A percentile compares a stretch with the other conserved stretches of the same genome.
phyloP scores from a whole-genome alignment of 2,888 invertebrate species.

The Drosophila histrio region DNA sequence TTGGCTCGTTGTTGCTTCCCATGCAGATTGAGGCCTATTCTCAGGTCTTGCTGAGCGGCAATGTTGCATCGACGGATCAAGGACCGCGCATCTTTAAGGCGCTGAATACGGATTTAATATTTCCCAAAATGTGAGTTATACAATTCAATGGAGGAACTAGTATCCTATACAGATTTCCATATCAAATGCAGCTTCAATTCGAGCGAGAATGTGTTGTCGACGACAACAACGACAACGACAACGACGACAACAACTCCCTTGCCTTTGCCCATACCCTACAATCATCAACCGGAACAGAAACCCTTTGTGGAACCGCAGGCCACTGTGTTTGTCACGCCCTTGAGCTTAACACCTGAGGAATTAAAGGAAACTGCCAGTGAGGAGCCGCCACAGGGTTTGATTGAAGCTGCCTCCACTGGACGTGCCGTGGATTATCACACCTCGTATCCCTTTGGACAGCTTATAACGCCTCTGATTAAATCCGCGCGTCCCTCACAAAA shows the following conservation, averaged over 20 bases:
- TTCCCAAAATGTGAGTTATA: slow-evolving; percentile 80
- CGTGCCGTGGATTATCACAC: slow-evolving; percentile 81
- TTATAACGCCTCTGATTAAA: slow-evolving; percentile 78
- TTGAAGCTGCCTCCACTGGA: slow-evolving; percentile 74
- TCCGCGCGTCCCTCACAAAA: slow-evolving; percentile 12
- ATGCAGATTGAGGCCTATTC: slow-evolving; percentile 63
- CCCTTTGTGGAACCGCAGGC: not conserved
- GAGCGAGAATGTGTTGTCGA: slow-evolving; percentile 77
- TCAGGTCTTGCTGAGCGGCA: slow-evolving; percentile 71
- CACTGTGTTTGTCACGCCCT: slow-evolving; percentile 60
- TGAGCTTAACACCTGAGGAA: slow-evolving; percentile 19
- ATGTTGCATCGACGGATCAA: slow-evolving; percentile 39
- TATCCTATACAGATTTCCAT: not conserved
- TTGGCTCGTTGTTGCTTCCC: slow-evolving; percentile 24
- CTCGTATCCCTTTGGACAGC: slow-evolving; percentile 82
- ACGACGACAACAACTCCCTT: slow-evolving; percentile 23
- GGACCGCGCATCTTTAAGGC: slow-evolving; percentile 82
- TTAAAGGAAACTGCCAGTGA: slow-evolving; percentile 12
- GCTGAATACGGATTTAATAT: slow-evolving; percentile 82
- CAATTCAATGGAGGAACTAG: not conserved
- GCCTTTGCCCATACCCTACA: slow-evolving; percentile 61
- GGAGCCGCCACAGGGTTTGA: slow-evolving; percentile 8
- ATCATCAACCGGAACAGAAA: slow-evolving; percentile 46
- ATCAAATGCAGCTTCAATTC: slow-evolving; percentile 76
- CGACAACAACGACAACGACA: slow-evolving; percentile 46